Evolutionary conservation across 2,113 vertebrate species (phyloP).

Genomic region (Climacteris rufus): DNA sequence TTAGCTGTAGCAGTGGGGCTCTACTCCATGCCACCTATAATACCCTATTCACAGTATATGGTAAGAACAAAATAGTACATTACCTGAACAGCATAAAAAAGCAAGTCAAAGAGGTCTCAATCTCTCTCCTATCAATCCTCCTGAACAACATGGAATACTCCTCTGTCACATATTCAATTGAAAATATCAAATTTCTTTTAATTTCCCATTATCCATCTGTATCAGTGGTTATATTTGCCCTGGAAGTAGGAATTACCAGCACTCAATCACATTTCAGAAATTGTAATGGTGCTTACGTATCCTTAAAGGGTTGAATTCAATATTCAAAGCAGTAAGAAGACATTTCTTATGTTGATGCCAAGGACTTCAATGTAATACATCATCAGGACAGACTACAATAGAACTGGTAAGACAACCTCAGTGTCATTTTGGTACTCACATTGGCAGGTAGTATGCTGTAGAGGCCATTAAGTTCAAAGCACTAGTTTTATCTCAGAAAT

Average conservation of each 20-base stretch:
- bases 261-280: background rate
- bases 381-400: background rate
- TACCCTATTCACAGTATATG: background rate
- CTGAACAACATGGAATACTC: background rate
- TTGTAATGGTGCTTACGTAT: background rate
- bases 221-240: background rate
- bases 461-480: background rate
- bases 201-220: background rate
- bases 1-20: background rate
- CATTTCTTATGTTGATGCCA: background rate
- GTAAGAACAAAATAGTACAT: background rate
- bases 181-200: background rate
- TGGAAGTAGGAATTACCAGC: background rate
- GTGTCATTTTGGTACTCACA: background rate
- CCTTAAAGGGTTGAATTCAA: background rate
- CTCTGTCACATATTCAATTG: background rate
- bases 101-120: background rate
- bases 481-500: background rate
- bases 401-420: background rate
- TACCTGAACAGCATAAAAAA: background rate
- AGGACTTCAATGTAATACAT: background rate
- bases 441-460: background rate
- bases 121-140: background rate
- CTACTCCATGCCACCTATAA: background rate
- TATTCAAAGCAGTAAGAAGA: background rate